These are phyloP conservation scores for Chloroceryle inda DNA, from an alignment of 2,797 vertebrate species.

Conservation along the genomic window DNA sequence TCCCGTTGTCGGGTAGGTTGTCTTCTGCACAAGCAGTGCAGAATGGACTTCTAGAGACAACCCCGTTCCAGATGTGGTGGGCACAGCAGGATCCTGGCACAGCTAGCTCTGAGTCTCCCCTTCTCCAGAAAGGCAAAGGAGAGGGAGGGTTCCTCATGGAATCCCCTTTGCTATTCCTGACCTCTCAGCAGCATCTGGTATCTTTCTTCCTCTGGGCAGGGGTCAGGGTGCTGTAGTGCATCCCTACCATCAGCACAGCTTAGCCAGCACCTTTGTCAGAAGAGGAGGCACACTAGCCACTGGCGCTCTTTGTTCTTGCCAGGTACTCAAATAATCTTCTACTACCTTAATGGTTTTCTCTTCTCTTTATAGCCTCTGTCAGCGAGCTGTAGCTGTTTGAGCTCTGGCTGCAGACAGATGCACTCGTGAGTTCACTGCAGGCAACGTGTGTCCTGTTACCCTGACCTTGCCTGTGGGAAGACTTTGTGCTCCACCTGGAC, in stretches of 20 bases:
- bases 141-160: neutral
- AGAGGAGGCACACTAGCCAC: neutral
- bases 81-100: neutral
- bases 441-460: rapidly evolving
- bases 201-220: neutral
- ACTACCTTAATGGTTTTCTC: neutral
- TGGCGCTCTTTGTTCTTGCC: neutral
- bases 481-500: neutral
- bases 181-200: neutral
- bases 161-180: neutral
- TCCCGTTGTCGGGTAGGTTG: rapidly evolving
- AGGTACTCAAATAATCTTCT: neutral
- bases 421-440: rapidly evolving
- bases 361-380: neutral
- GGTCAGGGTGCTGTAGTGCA: rapidly evolving
- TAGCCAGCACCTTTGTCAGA: neutral
- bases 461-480: neutral
- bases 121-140: neutral
- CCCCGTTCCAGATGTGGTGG: neutral
- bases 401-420: neutral
- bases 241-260: neutral
- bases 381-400: neutral
- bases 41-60: neutral
- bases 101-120: neutral
- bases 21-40: neutral